These are phyloP conservation scores for Petrocephalus sullivani DNA, from an alignment of 2,797 vertebrate genomes.

Conservation along the genomic window DNA sequence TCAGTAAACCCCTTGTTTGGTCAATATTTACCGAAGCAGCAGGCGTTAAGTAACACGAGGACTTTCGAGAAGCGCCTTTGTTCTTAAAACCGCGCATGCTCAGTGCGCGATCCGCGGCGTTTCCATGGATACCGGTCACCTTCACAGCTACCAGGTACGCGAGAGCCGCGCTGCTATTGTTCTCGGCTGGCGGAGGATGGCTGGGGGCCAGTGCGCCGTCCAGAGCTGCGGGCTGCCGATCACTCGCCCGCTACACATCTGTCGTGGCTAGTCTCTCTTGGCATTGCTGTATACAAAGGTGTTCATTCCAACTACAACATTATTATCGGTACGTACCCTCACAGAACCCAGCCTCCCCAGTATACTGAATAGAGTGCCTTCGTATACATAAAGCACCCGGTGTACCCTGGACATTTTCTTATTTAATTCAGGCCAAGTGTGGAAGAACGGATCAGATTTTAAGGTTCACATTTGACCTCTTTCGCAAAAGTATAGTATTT, in stretches of 20 bases:
- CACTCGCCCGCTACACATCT: not conserved
- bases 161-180: not conserved
- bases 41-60: not conserved
- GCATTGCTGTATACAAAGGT: not conserved
- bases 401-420: not conserved
- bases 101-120: not conserved
- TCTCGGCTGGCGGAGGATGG: not conserved
- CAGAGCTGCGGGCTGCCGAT: not conserved
- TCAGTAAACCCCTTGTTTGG: not conserved
- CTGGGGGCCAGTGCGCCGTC: not conserved
- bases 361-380: not conserved
- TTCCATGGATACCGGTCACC: slow-evolving; percentile 42
- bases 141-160: not conserved
- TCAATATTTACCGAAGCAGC: not conserved
- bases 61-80: not conserved
- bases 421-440: not conserved
- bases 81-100: not conserved
- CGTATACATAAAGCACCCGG: not conserved
- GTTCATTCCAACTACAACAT: not conserved
- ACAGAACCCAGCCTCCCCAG: not conserved
- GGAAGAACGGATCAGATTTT: not conserved
- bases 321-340: not conserved
- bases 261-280: not conserved
- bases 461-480: not conserved
- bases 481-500: not conserved